phyloP scores from a whole-genome alignment of 2,888 invertebrate species.

The Parochlus steinenii region DNA sequence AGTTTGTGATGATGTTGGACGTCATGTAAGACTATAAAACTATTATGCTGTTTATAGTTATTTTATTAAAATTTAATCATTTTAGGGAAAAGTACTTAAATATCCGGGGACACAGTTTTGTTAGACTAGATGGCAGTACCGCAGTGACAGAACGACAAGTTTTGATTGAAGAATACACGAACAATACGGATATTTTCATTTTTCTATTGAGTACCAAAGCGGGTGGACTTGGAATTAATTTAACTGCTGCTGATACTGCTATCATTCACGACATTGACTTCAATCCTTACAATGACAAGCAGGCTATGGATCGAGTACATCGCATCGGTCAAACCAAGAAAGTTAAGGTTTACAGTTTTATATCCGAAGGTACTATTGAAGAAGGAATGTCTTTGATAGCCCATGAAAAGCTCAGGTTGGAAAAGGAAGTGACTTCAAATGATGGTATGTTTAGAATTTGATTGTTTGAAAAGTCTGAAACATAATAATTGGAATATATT shows the following conservation, averaged over 20 bases:
- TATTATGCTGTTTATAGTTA: no score
- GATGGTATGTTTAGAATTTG: conserved; percentile 28
- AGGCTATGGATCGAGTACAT: conserved; percentile 84
- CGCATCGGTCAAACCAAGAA: conserved; percentile 63
- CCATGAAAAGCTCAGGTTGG: conserved; percentile 78
- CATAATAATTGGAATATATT: not conserved
- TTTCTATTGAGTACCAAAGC: conserved; percentile 87
- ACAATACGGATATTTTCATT: conserved; percentile 62
- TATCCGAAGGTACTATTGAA: conserved; percentile 78
- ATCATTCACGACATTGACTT: conserved; percentile 95
- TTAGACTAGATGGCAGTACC: conserved; percentile 81
- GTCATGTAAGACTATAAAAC: no score
- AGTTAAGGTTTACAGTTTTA: conserved; percentile 70
- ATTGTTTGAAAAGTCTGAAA: not conserved
- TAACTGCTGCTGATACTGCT: conserved; percentile 86
- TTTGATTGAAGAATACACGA: conserved; percentile 77
- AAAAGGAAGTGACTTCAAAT: conserved; percentile 62
- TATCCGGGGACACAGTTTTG: conserved; percentile 52
- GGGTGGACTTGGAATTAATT: conserved; percentile 90
- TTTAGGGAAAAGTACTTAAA: conserved; percentile 72
- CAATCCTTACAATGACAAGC: conserved; percentile 96
- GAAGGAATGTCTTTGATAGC: conserved; percentile 84
- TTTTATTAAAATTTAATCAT: no score
- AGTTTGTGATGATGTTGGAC: conserved; percentile 92
- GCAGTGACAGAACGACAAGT: conserved; percentile 74